These are phyloP conservation scores for Paragorgia papillata DNA, from an alignment of 92 coral and sea anemone genomes.

Conservation along the genomic window DNA sequence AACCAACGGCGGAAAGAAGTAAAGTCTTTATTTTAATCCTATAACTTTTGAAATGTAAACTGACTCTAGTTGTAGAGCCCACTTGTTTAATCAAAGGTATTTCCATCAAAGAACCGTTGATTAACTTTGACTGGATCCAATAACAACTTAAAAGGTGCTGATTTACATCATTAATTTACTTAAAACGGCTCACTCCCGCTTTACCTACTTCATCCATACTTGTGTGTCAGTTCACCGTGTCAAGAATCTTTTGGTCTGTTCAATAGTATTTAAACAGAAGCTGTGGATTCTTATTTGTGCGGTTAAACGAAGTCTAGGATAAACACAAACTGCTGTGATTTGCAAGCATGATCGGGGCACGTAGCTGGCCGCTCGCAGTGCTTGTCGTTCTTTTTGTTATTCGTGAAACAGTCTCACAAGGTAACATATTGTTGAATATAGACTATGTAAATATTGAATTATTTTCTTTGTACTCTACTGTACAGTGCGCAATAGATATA, in stretches of 20 bases:
- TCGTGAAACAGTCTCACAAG: too few relatives aligned
- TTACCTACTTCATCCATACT: background rate
- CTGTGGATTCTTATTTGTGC: background rate
- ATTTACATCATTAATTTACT: too few relatives aligned
- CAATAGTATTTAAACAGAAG: constrained; percentile 12
- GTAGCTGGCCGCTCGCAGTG: background rate
- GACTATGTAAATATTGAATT: too few relatives aligned
- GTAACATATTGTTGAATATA: too few relatives aligned
- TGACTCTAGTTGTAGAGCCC: too few relatives aligned
- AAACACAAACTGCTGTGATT: background rate
- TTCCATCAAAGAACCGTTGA: constrained; percentile 27
- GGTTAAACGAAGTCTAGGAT: background rate
- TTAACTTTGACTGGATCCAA: constrained; percentile 9
- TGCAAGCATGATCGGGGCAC: background rate
- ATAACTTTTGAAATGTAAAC: too few relatives aligned
- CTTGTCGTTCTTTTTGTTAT: too few relatives aligned
- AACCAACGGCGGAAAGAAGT: too few relatives aligned
- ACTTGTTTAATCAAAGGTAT: background rate
- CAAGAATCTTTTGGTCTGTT: constrained; percentile 28
- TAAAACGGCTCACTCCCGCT: too few relatives aligned
- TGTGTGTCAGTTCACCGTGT: background rate
- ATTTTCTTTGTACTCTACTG: too few relatives aligned
- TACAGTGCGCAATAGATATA: too few relatives aligned
- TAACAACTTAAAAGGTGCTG: constrained; percentile 15
- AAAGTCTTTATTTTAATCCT: too few relatives aligned